Conservation (phyloP, 1,140 invertebrate genomes). For the Leptonema lineaticorne region DNA sequence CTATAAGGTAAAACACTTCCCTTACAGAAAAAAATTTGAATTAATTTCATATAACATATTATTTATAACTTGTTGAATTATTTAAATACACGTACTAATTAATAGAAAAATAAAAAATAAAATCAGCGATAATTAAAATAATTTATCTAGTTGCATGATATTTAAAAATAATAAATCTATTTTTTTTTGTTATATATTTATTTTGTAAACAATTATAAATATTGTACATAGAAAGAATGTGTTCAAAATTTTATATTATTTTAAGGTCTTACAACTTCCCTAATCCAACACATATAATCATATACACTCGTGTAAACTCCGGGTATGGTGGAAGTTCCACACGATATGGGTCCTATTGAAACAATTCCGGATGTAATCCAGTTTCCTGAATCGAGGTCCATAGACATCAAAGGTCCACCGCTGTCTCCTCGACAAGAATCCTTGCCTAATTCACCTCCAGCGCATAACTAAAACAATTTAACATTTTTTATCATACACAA, state of each 20-base stretch:
- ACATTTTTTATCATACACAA: background rate
- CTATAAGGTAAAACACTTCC: too few species aligned
- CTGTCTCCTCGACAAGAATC: constrained; percentile 75
- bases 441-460: constrained; percentile 62
- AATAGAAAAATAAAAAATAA: background rate
- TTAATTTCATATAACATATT: background rate
- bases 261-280: constrained; percentile 14
- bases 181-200: background rate
- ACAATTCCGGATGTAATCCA: constrained; percentile 58
- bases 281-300: constrained; percentile 48
- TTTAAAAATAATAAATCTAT: background rate
- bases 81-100: too few species aligned
- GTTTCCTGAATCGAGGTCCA: constrained; percentile 44
- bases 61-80: too few species aligned
- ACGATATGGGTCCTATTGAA: constrained; percentile 61
- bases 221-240: background rate
- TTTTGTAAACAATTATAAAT: background rate
- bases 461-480: constrained; percentile 50
- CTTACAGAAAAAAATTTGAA: background rate
- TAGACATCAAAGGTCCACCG: constrained; percentile 71
- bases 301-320: constrained; percentile 46
- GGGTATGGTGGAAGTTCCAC: constrained; percentile 38
- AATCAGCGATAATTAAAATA: too few species aligned
- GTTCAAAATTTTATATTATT: background rate
- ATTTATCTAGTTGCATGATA: background rate